phyloP scores from a whole-genome alignment of 2,888 invertebrate genomes.

The Xestia ashworthii region DNA sequence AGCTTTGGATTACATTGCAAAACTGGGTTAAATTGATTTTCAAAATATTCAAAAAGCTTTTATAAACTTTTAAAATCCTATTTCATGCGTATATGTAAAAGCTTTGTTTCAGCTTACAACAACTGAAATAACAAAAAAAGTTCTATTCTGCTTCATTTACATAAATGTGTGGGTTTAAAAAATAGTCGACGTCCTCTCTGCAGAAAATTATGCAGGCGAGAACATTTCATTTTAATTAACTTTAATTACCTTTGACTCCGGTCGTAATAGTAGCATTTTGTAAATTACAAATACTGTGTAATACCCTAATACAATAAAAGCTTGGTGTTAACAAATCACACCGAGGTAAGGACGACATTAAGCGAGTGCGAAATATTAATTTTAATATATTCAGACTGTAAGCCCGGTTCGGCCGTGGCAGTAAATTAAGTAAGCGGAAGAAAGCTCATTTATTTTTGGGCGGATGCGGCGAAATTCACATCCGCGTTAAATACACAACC shows the following conservation, averaged over 20 bases:
- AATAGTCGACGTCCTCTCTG: conserved; percentile 38
- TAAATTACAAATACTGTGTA: conserved; percentile 68
- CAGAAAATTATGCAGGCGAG: conserved; percentile 64
- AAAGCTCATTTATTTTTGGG: conserved; percentile 90
- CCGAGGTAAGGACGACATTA: conserved; percentile 79
- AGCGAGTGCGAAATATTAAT: conserved; percentile 87
- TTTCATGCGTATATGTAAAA: conserved; percentile 10
- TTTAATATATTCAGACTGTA: conserved; percentile 87
- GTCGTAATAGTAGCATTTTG: conserved; percentile 65
- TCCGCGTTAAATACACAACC: conserved; percentile 90
- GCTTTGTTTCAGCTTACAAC: conserved; percentile 16
- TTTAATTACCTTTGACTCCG: conserved; percentile 65
- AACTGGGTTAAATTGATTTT: background rate
- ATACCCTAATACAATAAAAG: conserved; percentile 74
- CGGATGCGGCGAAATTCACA: conserved; percentile 89
- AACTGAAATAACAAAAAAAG: conserved; percentile 32
- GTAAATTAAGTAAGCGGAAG: conserved; percentile 90
- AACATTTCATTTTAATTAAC: conserved; percentile 62
- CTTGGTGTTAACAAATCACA: conserved; percentile 84
- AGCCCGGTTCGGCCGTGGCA: conserved; percentile 82
- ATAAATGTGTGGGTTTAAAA: conserved; percentile 54
- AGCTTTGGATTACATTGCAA: background rate
- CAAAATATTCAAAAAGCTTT: background rate
- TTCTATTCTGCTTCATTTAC: conserved; percentile 63
- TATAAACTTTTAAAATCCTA: background rate